These are phyloP conservation scores for Chrysolina haemoptera DNA, from an alignment of 2,888 invertebrate genomes.

Conservation along the genomic window DNA sequence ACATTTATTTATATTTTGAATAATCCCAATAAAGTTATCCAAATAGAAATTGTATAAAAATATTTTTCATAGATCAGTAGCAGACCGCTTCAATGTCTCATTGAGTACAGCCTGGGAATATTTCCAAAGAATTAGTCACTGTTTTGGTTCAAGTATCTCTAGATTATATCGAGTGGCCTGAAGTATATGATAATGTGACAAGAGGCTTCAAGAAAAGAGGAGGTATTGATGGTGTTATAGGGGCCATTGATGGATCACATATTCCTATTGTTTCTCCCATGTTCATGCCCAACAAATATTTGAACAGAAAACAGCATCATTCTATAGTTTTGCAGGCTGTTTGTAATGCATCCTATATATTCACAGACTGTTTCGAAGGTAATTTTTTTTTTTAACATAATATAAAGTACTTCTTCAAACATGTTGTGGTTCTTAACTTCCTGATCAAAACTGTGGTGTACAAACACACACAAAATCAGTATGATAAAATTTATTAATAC, in stretches of 20 bases:
- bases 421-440: not conserved
- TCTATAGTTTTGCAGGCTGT: slow-evolving; percentile 35
- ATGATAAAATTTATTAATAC: slow-evolving; percentile 16
- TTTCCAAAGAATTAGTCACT: slow-evolving; percentile 25
- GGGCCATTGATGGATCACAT: slow-evolving; percentile 36
- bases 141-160: slow-evolving; percentile 23
- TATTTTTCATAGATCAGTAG: slow-evolving; percentile 25
- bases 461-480: slow-evolving; percentile 22
- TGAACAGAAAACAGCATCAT: slow-evolving; percentile 34
- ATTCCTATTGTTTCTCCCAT: slow-evolving; percentile 34
- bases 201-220: slow-evolving; percentile 32
- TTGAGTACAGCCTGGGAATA: slow-evolving; percentile 22
- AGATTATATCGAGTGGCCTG: no score
- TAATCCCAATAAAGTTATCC: not conserved
- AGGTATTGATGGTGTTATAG: slow-evolving; percentile 34
- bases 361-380: slow-evolving; percentile 1
- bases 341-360: slow-evolving; percentile 28
- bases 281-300: slow-evolving; percentile 34
- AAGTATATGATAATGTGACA: no score
- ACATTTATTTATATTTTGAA: not conserved
- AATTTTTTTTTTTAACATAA: no score
- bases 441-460: no score
- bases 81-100: slow-evolving; percentile 25
- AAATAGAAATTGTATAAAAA: not conserved
- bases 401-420: no score